A percentile compares a stretch with the other conserved stretches of the same genome.
Evolutionary conservation across 2,888 invertebrate genomes (phyloP).

Genomic region (Rotaria magnacalcarata): DNA sequence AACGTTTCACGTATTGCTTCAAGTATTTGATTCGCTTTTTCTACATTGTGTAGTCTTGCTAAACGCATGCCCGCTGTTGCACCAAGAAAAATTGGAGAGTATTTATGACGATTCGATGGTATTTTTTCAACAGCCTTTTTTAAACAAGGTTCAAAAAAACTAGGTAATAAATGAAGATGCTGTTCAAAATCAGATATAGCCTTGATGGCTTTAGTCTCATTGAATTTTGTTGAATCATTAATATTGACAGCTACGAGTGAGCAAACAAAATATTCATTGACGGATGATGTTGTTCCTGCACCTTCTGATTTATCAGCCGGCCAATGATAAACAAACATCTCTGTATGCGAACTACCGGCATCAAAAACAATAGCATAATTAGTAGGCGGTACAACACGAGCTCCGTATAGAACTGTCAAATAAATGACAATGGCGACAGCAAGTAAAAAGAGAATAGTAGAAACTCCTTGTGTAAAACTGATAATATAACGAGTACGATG

Average conservation of each 20-base stretch:
- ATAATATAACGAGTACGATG: not conserved
- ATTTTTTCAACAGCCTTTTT: conserved; percentile 53
- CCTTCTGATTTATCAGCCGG: conserved; percentile 58
- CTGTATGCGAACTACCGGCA: conserved; percentile 62
- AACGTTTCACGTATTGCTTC: conserved; percentile 29
- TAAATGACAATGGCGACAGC: not conserved
- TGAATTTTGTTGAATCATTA: not conserved
- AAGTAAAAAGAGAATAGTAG: not conserved
- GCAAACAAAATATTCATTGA: conserved; percentile 46
- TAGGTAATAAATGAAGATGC: not conserved
- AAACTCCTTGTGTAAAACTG: not conserved
- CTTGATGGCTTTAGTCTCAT: not conserved
- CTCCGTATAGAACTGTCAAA: conserved; percentile 14
- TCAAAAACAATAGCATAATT: conserved; percentile 62
- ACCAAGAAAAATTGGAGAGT: conserved; percentile 60
- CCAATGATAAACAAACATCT: conserved; percentile 61
- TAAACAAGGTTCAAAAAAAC: conserved; percentile 55
- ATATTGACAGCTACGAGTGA: not conserved
- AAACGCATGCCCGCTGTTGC: conserved; percentile 54
- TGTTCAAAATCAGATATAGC: conserved; percentile 31
- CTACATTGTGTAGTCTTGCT: not conserved
- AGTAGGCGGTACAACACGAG: not conserved
- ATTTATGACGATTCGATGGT: conserved; percentile 51
- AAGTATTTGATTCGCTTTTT: not conserved
- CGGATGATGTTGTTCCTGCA: conserved; percentile 57